phyloP scores from a whole-genome alignment of 2,113 vertebrate species.

The Manacus vitellinus region DNA sequence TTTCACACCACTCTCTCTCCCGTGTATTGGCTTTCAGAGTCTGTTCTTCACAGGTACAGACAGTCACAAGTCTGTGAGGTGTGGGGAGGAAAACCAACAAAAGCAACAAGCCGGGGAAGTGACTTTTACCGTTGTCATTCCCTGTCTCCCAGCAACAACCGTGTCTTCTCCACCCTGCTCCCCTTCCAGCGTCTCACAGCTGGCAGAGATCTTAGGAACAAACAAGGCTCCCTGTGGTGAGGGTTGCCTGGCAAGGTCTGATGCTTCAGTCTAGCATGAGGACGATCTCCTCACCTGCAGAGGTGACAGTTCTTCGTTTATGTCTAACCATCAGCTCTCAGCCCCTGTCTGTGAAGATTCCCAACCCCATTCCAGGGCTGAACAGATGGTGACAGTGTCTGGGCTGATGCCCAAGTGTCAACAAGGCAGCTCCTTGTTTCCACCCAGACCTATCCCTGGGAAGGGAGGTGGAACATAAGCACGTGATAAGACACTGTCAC shows the following conservation, averaged over 20 bases:
- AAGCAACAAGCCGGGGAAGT: neutral
- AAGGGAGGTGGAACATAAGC: neutral
- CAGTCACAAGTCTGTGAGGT: neutral
- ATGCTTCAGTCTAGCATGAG: neutral
- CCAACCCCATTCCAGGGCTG: neutral
- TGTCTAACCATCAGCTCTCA: neutral
- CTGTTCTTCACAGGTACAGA: constrained; percentile 53
- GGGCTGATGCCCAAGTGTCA: neutral
- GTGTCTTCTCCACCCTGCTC: neutral
- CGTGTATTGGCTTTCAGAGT: constrained; percentile 10
- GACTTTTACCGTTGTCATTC: neutral
- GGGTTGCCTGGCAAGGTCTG: neutral
- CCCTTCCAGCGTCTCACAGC: constrained; percentile 23
- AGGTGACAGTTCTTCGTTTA: neutral
- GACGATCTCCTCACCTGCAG: constrained; percentile 5
- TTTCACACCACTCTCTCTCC: constrained; percentile 33
- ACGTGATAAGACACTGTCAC: neutral
- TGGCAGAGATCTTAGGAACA: neutral
- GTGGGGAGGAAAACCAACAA: neutral
- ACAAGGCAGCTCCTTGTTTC: neutral
- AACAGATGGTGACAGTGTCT: neutral
- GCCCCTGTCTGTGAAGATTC: neutral
- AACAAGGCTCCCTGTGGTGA: neutral
- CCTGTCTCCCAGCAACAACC: constrained; percentile 44
- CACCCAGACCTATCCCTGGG: neutral